Conservation (phyloP, 2,113 vertebrate species). For the Pelusios castaneus region DNA sequence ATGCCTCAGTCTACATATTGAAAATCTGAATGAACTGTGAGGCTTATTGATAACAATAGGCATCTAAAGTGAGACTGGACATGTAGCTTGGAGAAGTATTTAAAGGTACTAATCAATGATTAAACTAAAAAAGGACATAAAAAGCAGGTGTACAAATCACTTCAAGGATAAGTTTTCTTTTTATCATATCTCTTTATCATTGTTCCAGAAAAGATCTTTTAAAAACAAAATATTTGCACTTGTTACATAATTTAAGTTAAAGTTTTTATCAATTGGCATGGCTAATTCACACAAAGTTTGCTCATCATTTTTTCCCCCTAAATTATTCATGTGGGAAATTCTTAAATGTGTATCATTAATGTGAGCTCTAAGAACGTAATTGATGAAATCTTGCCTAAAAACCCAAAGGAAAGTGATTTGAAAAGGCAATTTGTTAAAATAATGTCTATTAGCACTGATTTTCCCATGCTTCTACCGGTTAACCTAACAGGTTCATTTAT, state of each 20-base stretch:
- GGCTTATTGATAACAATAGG: background rate
- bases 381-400: conserved; percentile 69
- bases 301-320: conserved; percentile 38
- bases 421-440: conserved; percentile 76
- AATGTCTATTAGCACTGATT: conserved; percentile 72
- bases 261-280: conserved; percentile 45
- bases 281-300: conserved; percentile 36
- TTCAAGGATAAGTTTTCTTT: background rate
- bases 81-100: background rate
- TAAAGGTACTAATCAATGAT: background rate
- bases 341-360: conserved; percentile 73
- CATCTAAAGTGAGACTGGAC: background rate
- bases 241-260: conserved; percentile 57
- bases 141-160: background rate
- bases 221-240: conserved; percentile 5
- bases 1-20: background rate
- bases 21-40: background rate
- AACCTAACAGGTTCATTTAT: conserved; percentile 66
- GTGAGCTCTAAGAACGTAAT: conserved; percentile 72
- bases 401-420: conserved; percentile 69
- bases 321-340: conserved; percentile 66
- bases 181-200: background rate
- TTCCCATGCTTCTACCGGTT: conserved; percentile 62
- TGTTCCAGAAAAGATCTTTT: background rate
- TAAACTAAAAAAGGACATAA: background rate